Base-by-base conservation (phyloP, 2,113 vertebrate genomes). In the Varanus salvator region DNA sequence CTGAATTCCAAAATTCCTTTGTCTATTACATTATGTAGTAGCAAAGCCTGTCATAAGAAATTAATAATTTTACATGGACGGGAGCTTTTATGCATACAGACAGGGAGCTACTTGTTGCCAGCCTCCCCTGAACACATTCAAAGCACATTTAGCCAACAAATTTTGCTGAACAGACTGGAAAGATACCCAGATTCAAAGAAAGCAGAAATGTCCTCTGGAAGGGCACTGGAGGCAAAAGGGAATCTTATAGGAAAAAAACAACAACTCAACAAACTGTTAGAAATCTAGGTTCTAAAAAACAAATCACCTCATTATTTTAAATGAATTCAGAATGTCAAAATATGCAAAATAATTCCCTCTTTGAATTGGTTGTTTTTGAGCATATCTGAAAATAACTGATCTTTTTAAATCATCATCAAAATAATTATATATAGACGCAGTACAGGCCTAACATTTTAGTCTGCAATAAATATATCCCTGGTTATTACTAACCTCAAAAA, bases 1-100 rank as follows among this genome's bases (percentile, higher is more conserved):
- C 95, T 90, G 52, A 94, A 98, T 98, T 97, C 98, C 98, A 97
- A 96, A 98, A 98, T 98, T 97, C 98, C 97, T 98, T 98, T 97
- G 98, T 98, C 97, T 98, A 98, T 97, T 98, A 97, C 97, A 96
- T 94, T 90, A 91, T 95, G 95, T 96, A 96, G 97, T 97, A 97
- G 96, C 96, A 96, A 95, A 96, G 97, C 93, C 95, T 97, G 96
- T 97, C 97, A 97, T 95, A 95, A 97, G 96, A 97, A 97, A 97
- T 97, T 97, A 97, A 97, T 97, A 97, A 96, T 96, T 97, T 97
- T 96, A 97, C 93, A 96, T 94, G 96, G 92, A 96, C 87, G 87
- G 94, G 91, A 94, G 94, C 91, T 95, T 95, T 88, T 80, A 93
- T 92, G 90, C 77, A 92, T 8, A n/a, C 89, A 88, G 88, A 85